Evolutionary conservation across 1,140 invertebrate species (phyloP).

Genomic region (Protaetia brevitarsis): DNA sequence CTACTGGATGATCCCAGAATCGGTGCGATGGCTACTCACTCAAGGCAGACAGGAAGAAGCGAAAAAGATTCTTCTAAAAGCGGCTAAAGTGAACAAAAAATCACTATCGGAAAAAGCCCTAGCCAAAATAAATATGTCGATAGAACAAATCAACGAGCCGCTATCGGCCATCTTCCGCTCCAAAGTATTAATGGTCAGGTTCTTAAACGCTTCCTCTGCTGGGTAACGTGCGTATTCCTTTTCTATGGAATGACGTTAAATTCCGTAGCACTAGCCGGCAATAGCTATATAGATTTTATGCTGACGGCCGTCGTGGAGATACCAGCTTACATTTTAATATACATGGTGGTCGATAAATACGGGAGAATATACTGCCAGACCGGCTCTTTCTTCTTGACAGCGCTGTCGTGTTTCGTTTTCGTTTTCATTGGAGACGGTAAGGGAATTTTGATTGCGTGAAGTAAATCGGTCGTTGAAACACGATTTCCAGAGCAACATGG

Average conservation of each 20-base stretch:
- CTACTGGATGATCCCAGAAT: conserved; percentile 52
- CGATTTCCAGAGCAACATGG: conserved; percentile 20
- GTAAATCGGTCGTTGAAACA: not conserved
- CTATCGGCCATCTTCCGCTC: conserved; percentile 56
- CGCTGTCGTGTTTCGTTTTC: conserved; percentile 46
- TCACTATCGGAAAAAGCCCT: conserved; percentile 55
- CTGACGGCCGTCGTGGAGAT: conserved; percentile 67
- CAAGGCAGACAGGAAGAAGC: conserved; percentile 54
- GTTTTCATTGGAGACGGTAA: conserved; percentile 42
- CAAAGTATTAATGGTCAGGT: conserved; percentile 57
- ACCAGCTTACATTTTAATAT: conserved; percentile 65
- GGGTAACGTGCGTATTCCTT: conserved; percentile 67
- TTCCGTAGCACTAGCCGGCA: conserved; percentile 70
- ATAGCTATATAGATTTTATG: conserved; percentile 68
- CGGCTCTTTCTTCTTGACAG: conserved; percentile 60
- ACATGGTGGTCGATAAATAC: conserved; percentile 61
- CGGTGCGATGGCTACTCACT: conserved; percentile 52
- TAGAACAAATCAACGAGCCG: conserved; percentile 43
- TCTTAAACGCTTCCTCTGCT: conserved; percentile 66
- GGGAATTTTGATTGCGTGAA: not conserved
- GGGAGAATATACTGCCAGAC: conserved; percentile 62
- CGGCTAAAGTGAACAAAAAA: conserved; percentile 61
- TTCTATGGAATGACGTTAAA: conserved; percentile 82
- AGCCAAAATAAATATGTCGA: conserved; percentile 38
- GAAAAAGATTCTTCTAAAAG: conserved; percentile 42